Evolutionary conservation across 2,797 vertebrate genomes (phyloP), one percentile per base, ranked within the genome.

Genomic region (Pristis pectinata): DNA sequence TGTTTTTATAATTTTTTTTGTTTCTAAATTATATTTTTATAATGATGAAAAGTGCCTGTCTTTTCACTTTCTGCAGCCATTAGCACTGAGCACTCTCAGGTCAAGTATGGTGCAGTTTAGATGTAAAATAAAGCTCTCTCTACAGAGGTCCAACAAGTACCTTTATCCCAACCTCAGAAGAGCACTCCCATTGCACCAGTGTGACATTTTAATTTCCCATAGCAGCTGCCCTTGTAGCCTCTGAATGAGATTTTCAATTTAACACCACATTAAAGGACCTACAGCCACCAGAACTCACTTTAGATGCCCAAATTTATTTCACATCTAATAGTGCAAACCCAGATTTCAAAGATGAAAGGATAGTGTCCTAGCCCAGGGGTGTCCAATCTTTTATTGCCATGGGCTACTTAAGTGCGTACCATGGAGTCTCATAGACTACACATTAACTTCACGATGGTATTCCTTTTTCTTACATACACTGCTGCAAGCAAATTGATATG

Each of bases 171-270:
- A 37, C 17, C 87, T 91, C 87, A 37, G 87, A 91, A 64, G 59
- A 64, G 56, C 56, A 37, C 56, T 89, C 56, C 85, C 85, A 56
- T 64, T 91, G n/a, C 87, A 64, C n/a, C 59, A 91, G 87, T 64
- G 59, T 91, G 56, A 91, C 87, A 91, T 64, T 91, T 91, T 91
- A 24, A 91, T 91, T 91, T 91, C 59, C 87, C 87, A 91, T 37
- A 64, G 59, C 87, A 91, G 87, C 59, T 91, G 87, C 87, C 87
- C 87, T 91, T 89, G 56, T 89, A 64, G 85, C 56, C 34, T 64
- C 59, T 91, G 87, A 91, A 64, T 91, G 34, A 91, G n/a, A 64
- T 64, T 91, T 41, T 91, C 87, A 91, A 64, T 91, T 64, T 91
- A 91, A 64, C 87, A 91, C 56, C 87, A 91, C 6, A 91, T 64